These are phyloP conservation scores for Sialis fuliginosa DNA, from an alignment of 2,888 invertebrate genomes.

Conservation along the genomic window DNA sequence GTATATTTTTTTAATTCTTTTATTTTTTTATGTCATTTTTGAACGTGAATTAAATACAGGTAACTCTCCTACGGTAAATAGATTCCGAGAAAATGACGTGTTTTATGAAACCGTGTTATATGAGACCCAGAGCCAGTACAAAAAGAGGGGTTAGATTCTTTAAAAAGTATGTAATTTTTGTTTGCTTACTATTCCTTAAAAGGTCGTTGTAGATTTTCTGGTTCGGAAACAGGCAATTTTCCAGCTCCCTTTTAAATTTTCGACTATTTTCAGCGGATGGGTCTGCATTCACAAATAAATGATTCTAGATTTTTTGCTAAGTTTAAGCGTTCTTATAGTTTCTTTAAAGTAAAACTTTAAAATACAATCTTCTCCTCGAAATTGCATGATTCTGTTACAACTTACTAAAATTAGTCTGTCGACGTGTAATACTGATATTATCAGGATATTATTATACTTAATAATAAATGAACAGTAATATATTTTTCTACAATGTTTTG, in stretches of 20 bases:
- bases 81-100: background rate
- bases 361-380: background rate
- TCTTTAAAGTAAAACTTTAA: background rate
- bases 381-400: too few relatives aligned
- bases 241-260: constrained; percentile 9
- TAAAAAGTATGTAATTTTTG: background rate
- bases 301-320: constrained; percentile 9
- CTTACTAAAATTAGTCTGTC: too few relatives aligned
- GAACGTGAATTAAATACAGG: background rate
- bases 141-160: background rate
- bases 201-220: constrained; percentile 7
- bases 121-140: background rate
- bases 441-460: too few relatives aligned
- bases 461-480: too few relatives aligned
- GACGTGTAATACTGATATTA: too few relatives aligned
- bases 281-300: constrained; percentile 10
- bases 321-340: constrained; percentile 7
- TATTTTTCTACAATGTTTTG: too few relatives aligned
- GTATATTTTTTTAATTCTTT: too few relatives aligned
- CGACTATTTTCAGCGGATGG: constrained; percentile 8
- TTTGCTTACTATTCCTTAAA: background rate
- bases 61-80: background rate
- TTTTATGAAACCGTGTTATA: background rate
- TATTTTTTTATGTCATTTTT: too few relatives aligned
- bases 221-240: constrained; percentile 8